A percentile compares a stretch with the other conserved stretches of the same genome.
Conservation (phyloP, 1,140 invertebrate species). For the Ridgeia piscesae region DNA sequence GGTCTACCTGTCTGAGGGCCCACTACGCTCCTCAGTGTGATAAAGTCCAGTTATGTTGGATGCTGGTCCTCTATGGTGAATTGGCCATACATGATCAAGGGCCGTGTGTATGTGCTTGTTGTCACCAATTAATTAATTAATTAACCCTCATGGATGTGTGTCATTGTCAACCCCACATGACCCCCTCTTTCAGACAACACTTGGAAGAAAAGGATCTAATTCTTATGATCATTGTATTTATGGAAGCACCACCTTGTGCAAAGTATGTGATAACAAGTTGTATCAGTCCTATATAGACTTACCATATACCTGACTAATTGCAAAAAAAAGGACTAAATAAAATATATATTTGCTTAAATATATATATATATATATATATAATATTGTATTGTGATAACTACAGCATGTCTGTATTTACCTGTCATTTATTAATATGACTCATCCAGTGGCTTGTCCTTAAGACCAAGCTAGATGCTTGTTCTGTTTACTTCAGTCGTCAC, state of each 20-base stretch:
- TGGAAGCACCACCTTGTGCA: not conserved
- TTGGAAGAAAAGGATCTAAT: not conserved
- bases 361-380: no score
- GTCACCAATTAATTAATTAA: not conserved
- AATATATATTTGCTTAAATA: no score
- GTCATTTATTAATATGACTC: not conserved
- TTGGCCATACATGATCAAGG: not conserved
- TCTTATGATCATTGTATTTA: not conserved
- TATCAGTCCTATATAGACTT: no score
- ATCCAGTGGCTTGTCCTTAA: not conserved
- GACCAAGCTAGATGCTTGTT: no score
- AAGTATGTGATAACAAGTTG: not conserved
- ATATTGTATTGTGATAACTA: not conserved
- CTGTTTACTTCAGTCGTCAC: not conserved
- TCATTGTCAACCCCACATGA: not conserved
- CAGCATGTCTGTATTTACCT: not conserved
- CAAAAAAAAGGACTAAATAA: no score
- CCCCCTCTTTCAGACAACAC: not conserved
- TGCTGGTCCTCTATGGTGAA: not conserved
- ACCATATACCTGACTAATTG: no score
- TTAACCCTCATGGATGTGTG: not conserved
- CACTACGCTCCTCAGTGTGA: not conserved
- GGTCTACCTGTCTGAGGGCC: not conserved
- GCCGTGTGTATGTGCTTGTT: not conserved
- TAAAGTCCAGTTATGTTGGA: not conserved